Base-by-base conservation (phyloP, 2,888 invertebrate species). In the Zelleria hepariella region DNA sequence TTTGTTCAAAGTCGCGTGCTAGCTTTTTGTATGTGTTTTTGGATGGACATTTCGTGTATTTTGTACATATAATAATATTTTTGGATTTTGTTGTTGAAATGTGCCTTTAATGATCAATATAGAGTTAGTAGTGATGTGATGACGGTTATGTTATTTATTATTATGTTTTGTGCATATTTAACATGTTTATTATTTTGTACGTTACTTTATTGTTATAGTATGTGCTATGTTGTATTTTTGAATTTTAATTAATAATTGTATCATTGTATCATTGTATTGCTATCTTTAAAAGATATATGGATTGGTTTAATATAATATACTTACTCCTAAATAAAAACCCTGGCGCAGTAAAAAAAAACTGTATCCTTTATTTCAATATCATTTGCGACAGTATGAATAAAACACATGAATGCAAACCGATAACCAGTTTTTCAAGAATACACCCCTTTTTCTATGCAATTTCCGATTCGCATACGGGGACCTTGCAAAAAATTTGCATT, bases 11-110 rank as follows among this genome's bases (percentile, higher is more conserved):
- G 21, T 68, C 82, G 77, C 78, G 84, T 77, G 82, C 75, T n/a
- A n/a, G n/a, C n/a, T 66, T 63, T 66, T 70, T 77, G 74, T 77
- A 68, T 74, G 76, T 74, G n/a, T 73, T 27, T 47, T 73, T 79
- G 82, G 81, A 76, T 70, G 68, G 71, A 74, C 71, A 77, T 78
- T 81, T 77, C 74, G 69, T 69, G 68, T 79, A n/a, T n/a, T n/a
- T n/a, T n/a, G n/a, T n/a, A n/a, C n/a, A n/a, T n/a, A n/a, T n/a
- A 77, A 80, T 80, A 79, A 77, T 74, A 68, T 15, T 42, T 71
- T 77, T 72, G 73, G 74, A n/a, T n/a, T 77, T 77, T 77, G 77
- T 78, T 81, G 78, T 80, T 77, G 66, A 80, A 76, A 74, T 70
- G 73, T 80, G 82, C 81, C 75, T 63, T 67, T 65, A 64, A 62